A percentile compares a stretch with the other conserved stretches of the same genome.
These are phyloP conservation scores for Proales similis DNA, from an alignment of 1,140 invertebrate species.

Conservation along the genomic window DNA sequence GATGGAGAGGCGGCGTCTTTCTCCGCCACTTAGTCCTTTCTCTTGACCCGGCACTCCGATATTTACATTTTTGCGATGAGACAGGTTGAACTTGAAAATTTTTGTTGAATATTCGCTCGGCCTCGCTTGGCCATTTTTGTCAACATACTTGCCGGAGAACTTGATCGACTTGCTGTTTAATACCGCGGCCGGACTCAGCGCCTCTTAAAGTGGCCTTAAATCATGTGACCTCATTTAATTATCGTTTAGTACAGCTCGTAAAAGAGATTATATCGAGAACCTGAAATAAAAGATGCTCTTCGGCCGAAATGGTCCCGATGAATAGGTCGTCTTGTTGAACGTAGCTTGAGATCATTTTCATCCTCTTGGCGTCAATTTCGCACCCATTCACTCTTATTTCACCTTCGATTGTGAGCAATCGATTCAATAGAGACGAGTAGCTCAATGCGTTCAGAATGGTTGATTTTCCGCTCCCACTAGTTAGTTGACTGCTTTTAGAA, in stretches of 20 bases:
- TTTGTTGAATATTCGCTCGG: background rate
- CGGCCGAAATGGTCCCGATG: slow-evolving; percentile 55
- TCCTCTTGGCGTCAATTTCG: slow-evolving; percentile 42
- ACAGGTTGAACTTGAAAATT: slow-evolving; percentile 6
- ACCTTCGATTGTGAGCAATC: slow-evolving; percentile 65
- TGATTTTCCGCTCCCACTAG: slow-evolving; percentile 82
- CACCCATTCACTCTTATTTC: slow-evolving; percentile 55
- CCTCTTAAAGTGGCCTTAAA: background rate
- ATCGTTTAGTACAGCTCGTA: background rate
- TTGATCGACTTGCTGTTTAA: slow-evolving; percentile 77
- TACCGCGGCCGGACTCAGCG: slow-evolving; percentile 70
- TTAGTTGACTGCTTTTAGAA: too few species aligned
- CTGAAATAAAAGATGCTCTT: slow-evolving; percentile 57
- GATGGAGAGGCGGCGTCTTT: slow-evolving; percentile 85
- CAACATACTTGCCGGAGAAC: slow-evolving; percentile 65
- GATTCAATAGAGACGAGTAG: too few species aligned
- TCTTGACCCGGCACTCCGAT: slow-evolving; percentile 42
- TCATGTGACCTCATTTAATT: too few species aligned
- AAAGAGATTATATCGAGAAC: background rate
- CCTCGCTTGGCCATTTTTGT: background rate
- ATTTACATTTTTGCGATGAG: slow-evolving; percentile 14
- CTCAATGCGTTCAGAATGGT: slow-evolving; percentile 84
- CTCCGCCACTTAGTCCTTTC: slow-evolving; percentile 89
- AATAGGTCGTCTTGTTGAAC: slow-evolving; percentile 74
- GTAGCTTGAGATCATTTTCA: slow-evolving; percentile 67